These are phyloP conservation scores for Eumaeus atala DNA, from an alignment of 1,140 invertebrate species.

Conservation along the genomic window DNA sequence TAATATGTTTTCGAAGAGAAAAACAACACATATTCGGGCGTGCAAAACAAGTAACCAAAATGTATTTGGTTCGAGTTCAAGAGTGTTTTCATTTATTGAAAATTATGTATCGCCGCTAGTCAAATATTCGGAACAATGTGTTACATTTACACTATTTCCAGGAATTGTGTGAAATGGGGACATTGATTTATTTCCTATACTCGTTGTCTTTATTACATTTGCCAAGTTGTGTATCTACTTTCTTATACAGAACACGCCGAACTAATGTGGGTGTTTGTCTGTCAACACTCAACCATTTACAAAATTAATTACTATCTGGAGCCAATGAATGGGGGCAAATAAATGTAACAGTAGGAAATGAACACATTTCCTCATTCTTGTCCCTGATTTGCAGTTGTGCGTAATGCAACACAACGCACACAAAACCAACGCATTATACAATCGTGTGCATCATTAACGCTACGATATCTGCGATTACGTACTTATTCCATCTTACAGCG, in stretches of 20 bases:
- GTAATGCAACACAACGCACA: conserved; percentile 38
- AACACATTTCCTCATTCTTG: conserved; percentile 59
- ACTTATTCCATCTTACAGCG: conserved; percentile 14
- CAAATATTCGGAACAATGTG: conserved; percentile 36
- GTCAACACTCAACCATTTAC: conserved; percentile 24
- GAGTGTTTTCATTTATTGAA: conserved; percentile 35
- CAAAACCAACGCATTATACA: conserved; percentile 50
- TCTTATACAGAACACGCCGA: not conserved
- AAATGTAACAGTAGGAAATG: conserved; percentile 65
- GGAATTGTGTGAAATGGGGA: conserved; percentile 23
- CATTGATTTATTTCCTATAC: conserved; percentile 12
- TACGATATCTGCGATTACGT: conserved; percentile 18
- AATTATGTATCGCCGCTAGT: conserved; percentile 32
- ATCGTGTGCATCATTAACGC: conserved; percentile 41
- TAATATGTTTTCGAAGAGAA: not conserved
- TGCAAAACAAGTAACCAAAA: conserved; percentile 34
- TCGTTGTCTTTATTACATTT: conserved; percentile 1
- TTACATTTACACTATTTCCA: conserved; percentile 23
- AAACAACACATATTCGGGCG: conserved; percentile 7
- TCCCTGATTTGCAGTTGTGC: conserved; percentile 45
- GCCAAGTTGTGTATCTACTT: not conserved
- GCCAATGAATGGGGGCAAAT: conserved; percentile 47
- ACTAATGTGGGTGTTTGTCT: conserved; percentile 1
- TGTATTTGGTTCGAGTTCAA: conserved; percentile 62
- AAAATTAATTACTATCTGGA: conserved; percentile 32